phyloP scores from a whole-genome alignment of 2,888 invertebrate genomes.

The Diaphora mendica region DNA sequence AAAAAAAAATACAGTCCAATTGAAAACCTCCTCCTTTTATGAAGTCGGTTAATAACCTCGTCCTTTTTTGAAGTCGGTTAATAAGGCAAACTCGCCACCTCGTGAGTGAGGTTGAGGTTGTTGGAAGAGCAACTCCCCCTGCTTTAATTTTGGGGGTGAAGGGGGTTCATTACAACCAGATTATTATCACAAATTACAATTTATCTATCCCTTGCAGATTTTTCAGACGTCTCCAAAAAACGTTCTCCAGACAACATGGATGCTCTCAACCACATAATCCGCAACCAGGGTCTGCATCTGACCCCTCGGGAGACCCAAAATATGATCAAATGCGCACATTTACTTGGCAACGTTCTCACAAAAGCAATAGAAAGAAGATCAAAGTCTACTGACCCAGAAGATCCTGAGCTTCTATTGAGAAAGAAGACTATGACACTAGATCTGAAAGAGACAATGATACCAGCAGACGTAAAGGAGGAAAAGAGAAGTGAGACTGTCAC shows the following conservation, averaged over 20 bases:
- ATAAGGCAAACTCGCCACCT: no score
- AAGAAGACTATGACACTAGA: conserved; percentile 73
- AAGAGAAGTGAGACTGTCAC: conserved; percentile 72
- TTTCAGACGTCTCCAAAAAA: conserved; percentile 66
- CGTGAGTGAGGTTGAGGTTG: no score
- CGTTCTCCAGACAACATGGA: conserved; percentile 71
- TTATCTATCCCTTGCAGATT: conserved; percentile 55
- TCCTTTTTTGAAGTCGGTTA: no score
- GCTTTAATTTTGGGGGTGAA: no score
- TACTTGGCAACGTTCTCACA: conserved; percentile 72
- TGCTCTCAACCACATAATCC: conserved; percentile 68
- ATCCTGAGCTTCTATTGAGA: conserved; percentile 52
- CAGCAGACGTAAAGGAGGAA: conserved; percentile 62
- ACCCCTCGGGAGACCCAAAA: conserved; percentile 77
- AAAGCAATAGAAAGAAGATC: conserved; percentile 75
- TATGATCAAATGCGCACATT: conserved; percentile 79
- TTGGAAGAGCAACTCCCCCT: no score
- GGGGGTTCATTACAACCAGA: neutral
- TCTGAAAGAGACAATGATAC: conserved; percentile 71
- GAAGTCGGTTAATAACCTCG: no score
- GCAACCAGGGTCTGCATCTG: conserved; percentile 73
- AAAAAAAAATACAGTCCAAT: no score
- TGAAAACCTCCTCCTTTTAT: no score
- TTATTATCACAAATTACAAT: neutral
- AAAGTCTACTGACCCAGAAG: conserved; percentile 49